Conservation (phyloP, 2,888 invertebrate species). For the Melinopterus prodromus region DNA sequence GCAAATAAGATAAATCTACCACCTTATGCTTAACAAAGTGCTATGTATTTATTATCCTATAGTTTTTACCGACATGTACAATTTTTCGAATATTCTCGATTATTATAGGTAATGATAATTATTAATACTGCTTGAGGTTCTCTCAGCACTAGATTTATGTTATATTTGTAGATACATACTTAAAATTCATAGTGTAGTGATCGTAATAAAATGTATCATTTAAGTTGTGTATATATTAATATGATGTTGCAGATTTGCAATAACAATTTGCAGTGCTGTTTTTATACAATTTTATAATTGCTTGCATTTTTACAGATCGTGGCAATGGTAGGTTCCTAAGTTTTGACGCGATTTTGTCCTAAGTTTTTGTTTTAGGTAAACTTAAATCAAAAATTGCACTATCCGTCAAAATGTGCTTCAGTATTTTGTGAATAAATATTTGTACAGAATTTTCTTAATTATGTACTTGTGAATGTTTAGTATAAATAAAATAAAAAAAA, state of each 20-base stretch:
- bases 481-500: background rate
- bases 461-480: background rate
- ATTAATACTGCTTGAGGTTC: background rate
- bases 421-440: background rate
- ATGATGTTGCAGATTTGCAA: no score
- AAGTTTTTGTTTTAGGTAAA: background rate
- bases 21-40: background rate
- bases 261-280: background rate
- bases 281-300: background rate
- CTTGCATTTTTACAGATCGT: background rate
- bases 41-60: background rate
- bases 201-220: background rate
- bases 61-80: background rate
- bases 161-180: background rate
- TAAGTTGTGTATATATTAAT: background rate
- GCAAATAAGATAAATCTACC: background rate
- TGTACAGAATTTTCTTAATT: background rate
- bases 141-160: background rate
- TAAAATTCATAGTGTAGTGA: background rate
- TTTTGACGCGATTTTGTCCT: background rate
- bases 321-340: background rate
- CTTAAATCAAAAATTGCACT: background rate
- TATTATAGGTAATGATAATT: background rate
- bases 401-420: background rate
- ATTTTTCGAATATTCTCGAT: background rate